phyloP scores from a whole-genome alignment of 92 coral and sea anemone species.

The Siderastrea siderea region DNA sequence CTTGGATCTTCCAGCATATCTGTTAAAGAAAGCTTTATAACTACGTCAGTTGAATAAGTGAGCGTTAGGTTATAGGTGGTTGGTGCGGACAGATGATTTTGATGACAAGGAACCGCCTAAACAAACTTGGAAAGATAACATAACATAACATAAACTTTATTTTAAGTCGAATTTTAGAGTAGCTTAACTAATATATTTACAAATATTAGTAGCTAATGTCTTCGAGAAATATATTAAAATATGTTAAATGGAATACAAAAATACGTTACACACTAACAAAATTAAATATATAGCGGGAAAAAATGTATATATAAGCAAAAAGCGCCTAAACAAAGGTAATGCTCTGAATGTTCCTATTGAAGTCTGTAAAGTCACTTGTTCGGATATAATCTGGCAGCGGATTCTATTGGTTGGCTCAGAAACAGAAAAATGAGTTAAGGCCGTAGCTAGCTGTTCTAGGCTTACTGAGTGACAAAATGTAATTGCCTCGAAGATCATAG shows the following conservation, averaged over 20 bases:
- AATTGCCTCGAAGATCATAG: conserved; percentile 5
- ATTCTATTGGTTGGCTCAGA: neutral
- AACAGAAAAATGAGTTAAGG: conserved; percentile 8
- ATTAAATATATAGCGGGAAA: neutral
- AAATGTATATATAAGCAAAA: neutral
- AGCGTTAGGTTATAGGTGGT: no score
- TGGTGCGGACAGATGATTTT: no score
- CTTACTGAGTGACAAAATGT: conserved; percentile 17
- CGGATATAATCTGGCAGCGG: conserved; percentile 1
- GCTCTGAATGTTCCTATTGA: neutral
- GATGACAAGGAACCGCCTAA: no score
- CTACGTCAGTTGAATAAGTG: no score
- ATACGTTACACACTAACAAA: neutral
- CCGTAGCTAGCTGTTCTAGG: conserved; percentile 30
- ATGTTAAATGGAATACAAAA: neutral
- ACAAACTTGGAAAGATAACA: no score
- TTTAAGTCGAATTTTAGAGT: neutral
- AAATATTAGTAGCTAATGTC: neutral
- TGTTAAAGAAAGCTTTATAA: no score
- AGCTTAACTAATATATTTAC: neutral
- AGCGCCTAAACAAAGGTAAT: neutral
- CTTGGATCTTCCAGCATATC: no score
- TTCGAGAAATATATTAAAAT: conserved; percentile 15
- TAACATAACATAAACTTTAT: neutral
- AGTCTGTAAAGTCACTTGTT: conserved; percentile 1